Evolutionary conservation across 2,888 invertebrate genomes (phyloP), one percentile per base, ranked within the genome.

Genomic region (Onthophagus sagittarius): DNA sequence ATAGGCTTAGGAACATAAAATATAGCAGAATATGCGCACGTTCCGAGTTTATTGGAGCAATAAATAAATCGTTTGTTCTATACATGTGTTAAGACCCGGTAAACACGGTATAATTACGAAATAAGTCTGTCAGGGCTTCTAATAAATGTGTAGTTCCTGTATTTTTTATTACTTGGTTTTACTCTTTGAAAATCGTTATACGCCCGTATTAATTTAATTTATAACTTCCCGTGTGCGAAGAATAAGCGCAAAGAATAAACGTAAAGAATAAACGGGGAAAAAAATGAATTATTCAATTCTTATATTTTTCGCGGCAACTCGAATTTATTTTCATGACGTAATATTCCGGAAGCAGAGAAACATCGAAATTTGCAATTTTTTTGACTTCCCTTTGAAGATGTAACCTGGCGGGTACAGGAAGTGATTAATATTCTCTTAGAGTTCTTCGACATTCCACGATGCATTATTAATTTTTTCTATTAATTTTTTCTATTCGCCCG

Each of bases 381-480:
- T 67, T 31, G 67, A 67, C 23, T 53, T 53, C 39, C 67, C 23
- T 67, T 32, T 31, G 67, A 32, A 67, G 23, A 67, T 67, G 67
- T 23, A 31, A 7, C n/a, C 15, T 64, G 67, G n/a, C 11, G 23
- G 11, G 23, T 6, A 23, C 23, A n/a, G 67, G 67, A 67, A 67
- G 31, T 67, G 67, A 31, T 67, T 5, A 67, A 13, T 67, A 67
- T 67, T 67, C 67, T 31, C 15, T 31, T 31, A n/a, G 31, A 9
- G 31, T 67, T 67, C 39, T 53, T 31, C 23, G 5, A 23, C 67
- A 15, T 31, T 32, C 31, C n/a, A 1, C 32, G 23, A 15, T 15
- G 67, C 67, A 67, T 67, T 67, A 67, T 67, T 67, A 67, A 67
- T 67, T 67, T 32, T 23, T n/a, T n/a, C n/a, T n/a, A n/a, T n/a